phyloP scores from a whole-genome alignment of 2,797 vertebrate genomes.

The Malacoctenus gilli region DNA sequence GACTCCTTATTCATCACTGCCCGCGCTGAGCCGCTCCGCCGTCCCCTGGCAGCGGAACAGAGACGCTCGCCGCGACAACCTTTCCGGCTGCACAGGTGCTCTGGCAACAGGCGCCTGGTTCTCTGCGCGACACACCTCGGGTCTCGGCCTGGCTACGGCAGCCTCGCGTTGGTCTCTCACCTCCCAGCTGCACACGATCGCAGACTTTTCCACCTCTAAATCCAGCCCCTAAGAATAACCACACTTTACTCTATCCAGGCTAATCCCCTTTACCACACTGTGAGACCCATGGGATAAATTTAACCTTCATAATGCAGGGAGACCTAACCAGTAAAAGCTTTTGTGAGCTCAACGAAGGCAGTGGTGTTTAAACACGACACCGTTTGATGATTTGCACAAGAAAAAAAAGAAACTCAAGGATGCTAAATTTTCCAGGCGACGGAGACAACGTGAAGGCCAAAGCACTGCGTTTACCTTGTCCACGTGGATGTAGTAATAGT shows the following conservation, averaged over 20 bases:
- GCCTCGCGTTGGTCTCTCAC: slow-evolving; percentile 29
- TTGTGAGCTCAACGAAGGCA: slow-evolving; percentile 17
- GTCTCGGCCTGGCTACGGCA: not conserved
- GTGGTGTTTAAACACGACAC: not conserved
- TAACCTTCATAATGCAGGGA: slow-evolving; percentile 41
- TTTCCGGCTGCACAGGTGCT: slow-evolving; percentile 49
- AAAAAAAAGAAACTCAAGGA: too few relatives aligned
- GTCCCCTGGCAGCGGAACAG: slow-evolving; percentile 52
- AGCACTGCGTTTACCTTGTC: slow-evolving; percentile 85
- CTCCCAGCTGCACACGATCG: slow-evolving; percentile 37
- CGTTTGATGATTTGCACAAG: too few relatives aligned
- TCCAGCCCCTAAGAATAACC: slow-evolving; percentile 66
- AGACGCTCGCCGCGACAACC: slow-evolving; percentile 32
- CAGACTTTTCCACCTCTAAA: slow-evolving; percentile 50
- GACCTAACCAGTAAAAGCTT: slow-evolving; percentile 30
- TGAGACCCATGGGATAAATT: slow-evolving; percentile 46
- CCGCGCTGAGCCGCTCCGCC: slow-evolving; percentile 11
- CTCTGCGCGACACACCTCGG: slow-evolving; percentile 34
- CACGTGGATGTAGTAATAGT: slow-evolving; percentile 98
- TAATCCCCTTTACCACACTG: slow-evolving; percentile 67
- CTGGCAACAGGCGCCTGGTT: slow-evolving; percentile 21
- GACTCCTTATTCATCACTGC: slow-evolving; percentile 48
- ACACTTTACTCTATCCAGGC: slow-evolving; percentile 55
- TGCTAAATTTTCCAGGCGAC: too few relatives aligned
- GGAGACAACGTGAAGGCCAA: not conserved